Evolutionary conservation across 92 coral and sea anemone genomes (phyloP), one percentile per base, ranked within the genome.

Genomic region (Parazoanthus swiftii): DNA sequence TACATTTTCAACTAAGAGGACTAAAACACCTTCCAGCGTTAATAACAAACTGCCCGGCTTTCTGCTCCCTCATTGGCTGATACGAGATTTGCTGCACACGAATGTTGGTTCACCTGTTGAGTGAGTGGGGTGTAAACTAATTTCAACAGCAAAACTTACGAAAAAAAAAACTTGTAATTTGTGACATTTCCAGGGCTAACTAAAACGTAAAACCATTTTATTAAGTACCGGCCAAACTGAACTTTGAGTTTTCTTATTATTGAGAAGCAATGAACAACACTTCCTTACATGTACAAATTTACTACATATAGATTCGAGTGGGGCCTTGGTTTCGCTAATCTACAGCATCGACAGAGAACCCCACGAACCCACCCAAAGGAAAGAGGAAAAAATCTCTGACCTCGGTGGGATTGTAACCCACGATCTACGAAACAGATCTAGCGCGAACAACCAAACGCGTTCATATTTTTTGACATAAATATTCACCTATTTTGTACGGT

Each of bases 21-120:
- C 67, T 59, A 59, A 59, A 59, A 59, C 67, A 59, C 5, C 20
- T 59, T 59, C 67, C 67, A 59, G 67, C 67, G 67, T 59, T 59
- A 59, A 59, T 59, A 59, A 59, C 67, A 21, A 59, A 59, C 67
- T 59, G 67, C 67, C 67, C 67, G 67, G 67, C 67, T 59, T 59
- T 59, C 67, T 59, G 33, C 20, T 8, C 51, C n/a, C 37, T 77
- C 81, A 77, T 77, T 77, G 81, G 81, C 59, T 77, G 2, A 43
- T 4, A 77, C 81, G 23, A 77, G 38, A 43, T 43, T 11, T 38
- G 80, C 15, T 36, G 26, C 13, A 38, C 14, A 43, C 81, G 36
- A 23, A 77, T 29, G 38, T 77, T 77, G 81, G 38, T 23, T 77
- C 81, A 77, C 35, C 81, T 77, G 80, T 39, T 39, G 51, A 6